phyloP scores from a whole-genome alignment of 2,888 invertebrate genomes.

The Phengaris arion region DNA sequence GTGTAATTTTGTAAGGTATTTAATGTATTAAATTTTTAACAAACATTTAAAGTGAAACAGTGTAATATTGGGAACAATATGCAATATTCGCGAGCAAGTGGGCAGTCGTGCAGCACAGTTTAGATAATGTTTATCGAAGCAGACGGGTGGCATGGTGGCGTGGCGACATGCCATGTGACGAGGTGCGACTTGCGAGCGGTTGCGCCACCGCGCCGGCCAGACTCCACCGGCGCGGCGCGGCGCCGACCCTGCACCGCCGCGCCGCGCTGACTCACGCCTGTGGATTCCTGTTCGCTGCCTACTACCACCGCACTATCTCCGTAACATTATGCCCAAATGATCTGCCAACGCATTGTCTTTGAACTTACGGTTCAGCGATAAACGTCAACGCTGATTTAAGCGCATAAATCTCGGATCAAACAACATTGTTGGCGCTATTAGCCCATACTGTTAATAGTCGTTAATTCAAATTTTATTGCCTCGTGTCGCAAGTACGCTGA shows the following conservation, averaged over 20 bases:
- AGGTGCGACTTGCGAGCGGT: slow-evolving; percentile 41
- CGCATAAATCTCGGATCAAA: slow-evolving; percentile 48
- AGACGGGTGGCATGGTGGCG: slow-evolving; percentile 37
- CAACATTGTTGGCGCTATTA: slow-evolving; percentile 38
- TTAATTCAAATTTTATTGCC: slow-evolving; percentile 34
- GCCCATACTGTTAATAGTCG: slow-evolving; percentile 31
- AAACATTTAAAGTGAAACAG: neutral
- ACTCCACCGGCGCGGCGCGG: slow-evolving; percentile 48
- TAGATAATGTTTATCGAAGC: slow-evolving; percentile 33
- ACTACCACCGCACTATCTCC: slow-evolving; percentile 56
- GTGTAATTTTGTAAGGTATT: too few relatives aligned
- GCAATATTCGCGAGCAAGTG: slow-evolving; percentile 31
- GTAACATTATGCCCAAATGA: slow-evolving; percentile 70
- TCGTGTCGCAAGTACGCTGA: neutral
- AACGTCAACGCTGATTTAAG: slow-evolving; percentile 67
- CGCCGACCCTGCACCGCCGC: slow-evolving; percentile 46
- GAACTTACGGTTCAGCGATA: slow-evolving; percentile 68
- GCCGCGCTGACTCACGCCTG: slow-evolving; percentile 66
- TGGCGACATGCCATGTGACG: slow-evolving; percentile 41
- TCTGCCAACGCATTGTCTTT: slow-evolving; percentile 77
- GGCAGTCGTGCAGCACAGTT: slow-evolving; percentile 41
- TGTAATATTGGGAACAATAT: slow-evolving; percentile 16
- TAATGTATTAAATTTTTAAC: neutral
- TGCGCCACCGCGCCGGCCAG: slow-evolving; percentile 45
- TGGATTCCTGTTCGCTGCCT: slow-evolving; percentile 66